Conservation (phyloP, 2,888 invertebrate genomes). For the Lordiphosa andalusiaca region DNA sequence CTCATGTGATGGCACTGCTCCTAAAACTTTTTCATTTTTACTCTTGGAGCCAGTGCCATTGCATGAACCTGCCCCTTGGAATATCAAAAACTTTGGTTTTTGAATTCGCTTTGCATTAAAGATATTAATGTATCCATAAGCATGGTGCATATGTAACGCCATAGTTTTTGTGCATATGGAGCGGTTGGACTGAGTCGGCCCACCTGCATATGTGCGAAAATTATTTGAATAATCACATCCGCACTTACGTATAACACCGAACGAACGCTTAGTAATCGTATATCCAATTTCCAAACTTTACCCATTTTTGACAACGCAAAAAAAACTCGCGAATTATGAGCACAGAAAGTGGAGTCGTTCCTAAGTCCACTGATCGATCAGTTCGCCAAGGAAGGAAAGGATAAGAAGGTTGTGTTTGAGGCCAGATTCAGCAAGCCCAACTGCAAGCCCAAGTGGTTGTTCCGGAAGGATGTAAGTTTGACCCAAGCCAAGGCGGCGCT, state of each 20-base stretch:
- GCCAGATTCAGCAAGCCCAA: slow-evolving; percentile 98
- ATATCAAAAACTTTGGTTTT: slow-evolving; percentile 9
- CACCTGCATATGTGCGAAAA: slow-evolving; percentile 15
- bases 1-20: slow-evolving; percentile 1
- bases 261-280: slow-evolving; percentile 42
- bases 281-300: slow-evolving; percentile 75
- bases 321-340: slow-evolving; percentile 27
- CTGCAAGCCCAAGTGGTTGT: slow-evolving; percentile 94
- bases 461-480: slow-evolving; percentile 92
- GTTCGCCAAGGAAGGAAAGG: slow-evolving; percentile 96
- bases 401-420: slow-evolving; percentile 96
- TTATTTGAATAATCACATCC: slow-evolving; percentile 5
- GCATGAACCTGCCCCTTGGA: slow-evolving; percentile 1
- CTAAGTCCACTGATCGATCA: slow-evolving; percentile 96
- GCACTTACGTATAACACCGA: slow-evolving; percentile 6
- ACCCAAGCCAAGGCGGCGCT: background rate
- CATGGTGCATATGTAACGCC: too few relatives aligned
- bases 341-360: slow-evolving; percentile 96
- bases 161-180: slow-evolving; percentile 4
- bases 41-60: slow-evolving; percentile 1
- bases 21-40: background rate
- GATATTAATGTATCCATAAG: background rate
- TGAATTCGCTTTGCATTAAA: slow-evolving; percentile 9
- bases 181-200: background rate
- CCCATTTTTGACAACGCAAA: slow-evolving; percentile 80